Evolutionary conservation across 2,797 vertebrate species (phyloP).

Genomic region (Chelonia mydas): DNA sequence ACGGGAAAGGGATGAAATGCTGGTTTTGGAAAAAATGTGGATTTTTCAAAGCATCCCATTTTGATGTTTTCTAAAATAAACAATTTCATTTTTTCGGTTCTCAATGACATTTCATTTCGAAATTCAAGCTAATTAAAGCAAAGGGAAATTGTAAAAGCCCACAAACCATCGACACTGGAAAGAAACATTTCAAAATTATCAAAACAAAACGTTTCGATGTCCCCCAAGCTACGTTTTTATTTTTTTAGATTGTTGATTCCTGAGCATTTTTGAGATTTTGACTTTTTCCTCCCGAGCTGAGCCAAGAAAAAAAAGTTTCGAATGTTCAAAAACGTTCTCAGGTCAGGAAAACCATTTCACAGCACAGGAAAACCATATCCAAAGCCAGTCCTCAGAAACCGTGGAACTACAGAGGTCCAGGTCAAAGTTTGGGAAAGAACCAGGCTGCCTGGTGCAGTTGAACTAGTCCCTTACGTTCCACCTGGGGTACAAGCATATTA

Average conservation of each 20-base stretch:
- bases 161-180: too few species aligned
- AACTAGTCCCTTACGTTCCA: background rate
- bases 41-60: too few species aligned
- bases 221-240: background rate
- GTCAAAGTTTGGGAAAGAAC: background rate
- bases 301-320: background rate
- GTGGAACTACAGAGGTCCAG: background rate
- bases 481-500: background rate
- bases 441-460: background rate
- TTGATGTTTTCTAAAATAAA: too few species aligned
- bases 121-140: too few species aligned
- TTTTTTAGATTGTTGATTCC: background rate
- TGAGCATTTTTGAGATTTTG: background rate
- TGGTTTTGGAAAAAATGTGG: too few species aligned
- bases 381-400: background rate
- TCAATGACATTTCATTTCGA: too few species aligned
- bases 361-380: background rate
- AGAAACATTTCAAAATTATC: too few species aligned
- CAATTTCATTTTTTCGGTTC: too few species aligned
- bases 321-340: background rate
- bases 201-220: background rate
- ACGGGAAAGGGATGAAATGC: too few species aligned
- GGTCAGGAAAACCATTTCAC: background rate
- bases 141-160: too few species aligned
- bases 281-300: background rate